Evolutionary conservation across 2,113 vertebrate genomes (phyloP).

Genomic region (Brachionichthys hirsutus): DNA sequence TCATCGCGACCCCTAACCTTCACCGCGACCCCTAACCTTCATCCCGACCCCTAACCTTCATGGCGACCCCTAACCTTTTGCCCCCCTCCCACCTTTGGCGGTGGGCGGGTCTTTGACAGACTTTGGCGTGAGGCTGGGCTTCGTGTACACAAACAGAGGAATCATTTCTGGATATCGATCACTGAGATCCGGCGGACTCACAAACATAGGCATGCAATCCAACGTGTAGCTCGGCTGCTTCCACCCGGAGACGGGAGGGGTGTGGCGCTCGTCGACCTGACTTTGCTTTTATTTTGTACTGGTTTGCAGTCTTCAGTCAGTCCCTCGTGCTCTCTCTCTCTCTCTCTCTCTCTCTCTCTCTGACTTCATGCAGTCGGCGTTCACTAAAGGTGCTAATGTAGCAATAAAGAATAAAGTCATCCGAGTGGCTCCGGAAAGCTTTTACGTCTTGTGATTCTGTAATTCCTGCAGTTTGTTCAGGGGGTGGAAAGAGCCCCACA

Average conservation of each 20-base stretch:
- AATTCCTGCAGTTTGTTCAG: slow-evolving; percentile 45
- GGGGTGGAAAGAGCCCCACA: slow-evolving; percentile 13
- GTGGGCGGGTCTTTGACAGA: background rate
- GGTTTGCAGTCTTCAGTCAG: slow-evolving; percentile 21
- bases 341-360: background rate
- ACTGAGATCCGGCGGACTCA: slow-evolving; percentile 41
- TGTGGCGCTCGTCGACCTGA: slow-evolving; percentile 36
- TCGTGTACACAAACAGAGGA: slow-evolving; percentile 18
- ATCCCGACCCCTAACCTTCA: too few relatives aligned
- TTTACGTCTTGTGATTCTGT: slow-evolving; percentile 45
- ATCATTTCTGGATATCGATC: slow-evolving; percentile 35
- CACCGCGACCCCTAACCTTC: too few relatives aligned
- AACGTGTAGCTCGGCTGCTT: slow-evolving; percentile 18
- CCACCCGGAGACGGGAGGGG: slow-evolving; percentile 44
- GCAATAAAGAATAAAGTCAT: slow-evolving; percentile 44
- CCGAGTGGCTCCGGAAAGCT: slow-evolving; percentile 28
- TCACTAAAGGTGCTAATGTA: slow-evolving; percentile 68
- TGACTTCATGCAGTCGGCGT: slow-evolving; percentile 36
- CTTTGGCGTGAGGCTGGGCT: background rate
- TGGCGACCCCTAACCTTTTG: too few relatives aligned
- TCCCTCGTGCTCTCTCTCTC: background rate
- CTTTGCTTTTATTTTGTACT: slow-evolving; percentile 36
- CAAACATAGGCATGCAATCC: slow-evolving; percentile 7
- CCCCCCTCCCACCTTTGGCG: too few relatives aligned
- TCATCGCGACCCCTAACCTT: too few relatives aligned